Base-by-base conservation (phyloP, 2,888 invertebrate genomes). In the Nowickia ferox region DNA sequence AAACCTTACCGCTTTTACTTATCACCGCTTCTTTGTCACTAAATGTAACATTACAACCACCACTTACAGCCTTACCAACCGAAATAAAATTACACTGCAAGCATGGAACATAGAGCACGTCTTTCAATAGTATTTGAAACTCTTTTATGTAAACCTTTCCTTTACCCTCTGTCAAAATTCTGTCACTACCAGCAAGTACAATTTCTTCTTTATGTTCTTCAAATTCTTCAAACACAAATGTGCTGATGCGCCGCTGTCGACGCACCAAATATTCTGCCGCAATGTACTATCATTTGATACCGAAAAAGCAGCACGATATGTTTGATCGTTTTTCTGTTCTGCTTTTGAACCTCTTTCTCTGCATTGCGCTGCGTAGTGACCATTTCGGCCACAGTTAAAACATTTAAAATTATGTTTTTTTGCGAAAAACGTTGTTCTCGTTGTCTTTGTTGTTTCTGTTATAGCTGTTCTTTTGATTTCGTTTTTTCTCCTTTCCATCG, bases 171-270 rank as follows among this genome's bases (percentile, higher is more conserved):
- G 68, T 44, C 38, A 53, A 9, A 38, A 68, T 68, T 51, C 51
- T 51, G 13, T 68, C 53, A 40, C 40, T 68, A 40, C 68, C 51
- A 40, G 68, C 68, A 68, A 68, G 48, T 38, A 68, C 53, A 40
- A 68, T 53, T 40, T 53, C 40, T 17, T 68, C 68, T 38, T 9
- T 51, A 53, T 68, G 68, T 13, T 68, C 19, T 68, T 68, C 38
- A 40, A 68, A 68, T 11, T 53, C n/a, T 10, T 53, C 38, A 40
- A 51, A 68, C 57, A 57, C 38, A 57, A 38, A 57, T 57, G 57
- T 15, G n/a, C 5, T 13, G 48, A 48, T 6, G 48, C 48, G 1
- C 48, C 48, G 48, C 48, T 48, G 48, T 48, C 48, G 15, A 48
- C 48, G 48, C 48, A 48, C 48, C 4, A 48, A 48, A 48, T 13